These are phyloP conservation scores for Samia ricini DNA, from an alignment of 1,140 invertebrate species.

Conservation along the genomic window DNA sequence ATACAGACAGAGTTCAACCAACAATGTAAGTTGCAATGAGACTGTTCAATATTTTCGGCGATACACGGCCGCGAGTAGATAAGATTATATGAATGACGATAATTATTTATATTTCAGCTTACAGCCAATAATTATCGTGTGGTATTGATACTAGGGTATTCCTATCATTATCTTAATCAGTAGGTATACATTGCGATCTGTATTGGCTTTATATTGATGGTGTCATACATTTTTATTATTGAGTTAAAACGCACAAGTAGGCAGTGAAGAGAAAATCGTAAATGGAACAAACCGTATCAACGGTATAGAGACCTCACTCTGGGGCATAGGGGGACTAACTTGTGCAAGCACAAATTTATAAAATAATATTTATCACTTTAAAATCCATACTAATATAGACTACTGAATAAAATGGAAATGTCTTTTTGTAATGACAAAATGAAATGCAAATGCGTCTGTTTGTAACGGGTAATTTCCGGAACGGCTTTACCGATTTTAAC, in stretches of 20 bases:
- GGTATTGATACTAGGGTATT: background rate
- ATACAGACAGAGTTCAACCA: background rate
- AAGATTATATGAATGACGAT: background rate
- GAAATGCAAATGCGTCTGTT: no score
- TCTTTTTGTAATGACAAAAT: no score
- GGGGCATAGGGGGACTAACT: no score
- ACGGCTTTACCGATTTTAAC: no score
- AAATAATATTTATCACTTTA: no score
- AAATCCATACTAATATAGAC: no score
- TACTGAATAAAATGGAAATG: no score
- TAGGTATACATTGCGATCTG: background rate
- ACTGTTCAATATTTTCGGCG: background rate
- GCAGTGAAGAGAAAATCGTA: no score
- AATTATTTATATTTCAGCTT: constrained; percentile 1
- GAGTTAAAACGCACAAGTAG: background rate
- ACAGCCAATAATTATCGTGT: background rate
- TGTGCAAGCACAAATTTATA: no score
- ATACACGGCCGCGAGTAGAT: background rate
- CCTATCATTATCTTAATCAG: background rate
- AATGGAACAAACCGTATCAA: no score
- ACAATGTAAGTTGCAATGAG: background rate
- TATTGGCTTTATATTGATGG: background rate
- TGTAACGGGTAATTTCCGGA: no score
- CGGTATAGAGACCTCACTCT: no score
- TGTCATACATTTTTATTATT: background rate